A percentile compares a stretch with the other conserved stretches of the same genome.
These are phyloP conservation scores for Galago senegalensis DNA, from an alignment of 2,797 vertebrate genomes.

Conservation along the genomic window DNA sequence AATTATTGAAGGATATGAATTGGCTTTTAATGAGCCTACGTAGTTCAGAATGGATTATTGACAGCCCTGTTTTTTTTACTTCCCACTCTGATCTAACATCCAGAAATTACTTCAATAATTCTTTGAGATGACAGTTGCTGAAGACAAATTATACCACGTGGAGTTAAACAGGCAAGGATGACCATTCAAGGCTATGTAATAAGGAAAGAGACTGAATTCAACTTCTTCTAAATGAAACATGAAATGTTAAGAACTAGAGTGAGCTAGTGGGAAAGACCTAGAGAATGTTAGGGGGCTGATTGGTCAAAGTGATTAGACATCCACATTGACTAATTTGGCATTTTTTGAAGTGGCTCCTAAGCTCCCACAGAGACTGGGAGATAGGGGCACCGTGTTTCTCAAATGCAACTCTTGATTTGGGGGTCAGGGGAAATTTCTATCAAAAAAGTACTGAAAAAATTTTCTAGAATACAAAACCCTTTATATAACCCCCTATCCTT, in stretches of 20 bases:
- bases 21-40: neutral
- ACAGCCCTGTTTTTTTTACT: neutral
- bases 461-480: neutral
- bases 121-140: neutral
- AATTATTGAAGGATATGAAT: neutral
- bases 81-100: neutral
- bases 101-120: constrained; percentile 8
- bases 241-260: neutral
- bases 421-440: constrained; percentile 7
- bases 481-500: neutral
- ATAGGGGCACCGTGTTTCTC: neutral
- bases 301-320: neutral
- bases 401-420: neutral
- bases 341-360: neutral
- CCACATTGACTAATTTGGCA: neutral
- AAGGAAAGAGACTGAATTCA: neutral
- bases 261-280: neutral
- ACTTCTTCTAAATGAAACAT: neutral
- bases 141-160: constrained; percentile 1
- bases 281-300: neutral
- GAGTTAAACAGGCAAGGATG: neutral
- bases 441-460: neutral
- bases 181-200: neutral
- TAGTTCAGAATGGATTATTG: constrained; percentile 20
- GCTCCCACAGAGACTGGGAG: neutral